Evolutionary conservation across 2,113 vertebrate species (phyloP), one percentile per base, ranked within the genome.

Genomic region (Motacilla alba): DNA sequence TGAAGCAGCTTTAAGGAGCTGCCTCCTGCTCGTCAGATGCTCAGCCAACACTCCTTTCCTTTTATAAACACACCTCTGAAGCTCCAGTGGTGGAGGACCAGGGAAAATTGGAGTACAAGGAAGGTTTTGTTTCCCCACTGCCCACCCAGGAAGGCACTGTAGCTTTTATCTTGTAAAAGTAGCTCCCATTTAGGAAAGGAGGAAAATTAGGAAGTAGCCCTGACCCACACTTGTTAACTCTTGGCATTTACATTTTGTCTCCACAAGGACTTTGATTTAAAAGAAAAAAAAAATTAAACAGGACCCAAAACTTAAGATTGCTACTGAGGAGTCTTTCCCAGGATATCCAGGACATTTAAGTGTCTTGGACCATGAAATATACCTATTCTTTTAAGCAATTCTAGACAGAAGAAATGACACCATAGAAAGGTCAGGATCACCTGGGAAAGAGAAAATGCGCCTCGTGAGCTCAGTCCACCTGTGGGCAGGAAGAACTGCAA

Each of bases 141-240:
- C 27, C 70, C 1, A 0, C 28, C 24, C 39, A n/a, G 43, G 30
- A 80, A 73, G 20, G 49, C 18, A 30, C 28, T 11, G 23, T 0
- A 58, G 49, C 11, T 86, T 89, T 83, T 75, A 13, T 53, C 39
- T 53, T 63, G 15, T n/a, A 50, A 46, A 78, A 41, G 37, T 3
- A 78, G 18, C 5, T 82, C 21, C 52, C 15, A 9, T 26, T 70
- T 37, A n/a, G n/a, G 59, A 76, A 74, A 70, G 18, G 15, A 64
- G 15, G 19, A 64, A 70, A 58, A 80, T 33, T 1, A 55, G 13
- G 24, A 11, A 59, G 41, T 6, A 72, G 24, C 21, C 8, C 43
- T 50, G 37, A 74, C 15, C 3, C 17, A 28, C 2, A 0, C 23
- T 75, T 0, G 0, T 55, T 78, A 68, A 58, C 27, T 63, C 30